Conservation (phyloP, 2,888 invertebrate genomes). For the Eucera pruinosa region DNA sequence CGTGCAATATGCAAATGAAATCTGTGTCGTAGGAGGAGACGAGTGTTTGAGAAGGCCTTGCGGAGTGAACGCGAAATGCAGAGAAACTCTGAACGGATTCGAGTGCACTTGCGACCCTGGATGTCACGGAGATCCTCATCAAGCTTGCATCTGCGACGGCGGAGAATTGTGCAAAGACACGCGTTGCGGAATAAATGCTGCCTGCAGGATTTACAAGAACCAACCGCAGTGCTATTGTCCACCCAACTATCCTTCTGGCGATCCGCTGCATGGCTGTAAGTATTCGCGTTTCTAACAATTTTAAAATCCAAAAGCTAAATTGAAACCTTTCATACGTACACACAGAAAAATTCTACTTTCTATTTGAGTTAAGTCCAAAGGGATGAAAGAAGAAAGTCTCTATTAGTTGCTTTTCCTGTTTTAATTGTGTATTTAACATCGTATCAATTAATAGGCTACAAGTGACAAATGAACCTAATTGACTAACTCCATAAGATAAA, state of each 20-base stretch:
- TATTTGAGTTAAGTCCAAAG: too few species aligned
- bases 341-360: too few species aligned
- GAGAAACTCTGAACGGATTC: conserved; percentile 90
- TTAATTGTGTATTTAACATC: too few species aligned
- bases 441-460: too few species aligned
- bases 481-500: too few species aligned
- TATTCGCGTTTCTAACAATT: conserved; percentile 65
- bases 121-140: conserved; percentile 92
- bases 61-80: conserved; percentile 93
- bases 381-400: too few species aligned
- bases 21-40: conserved; percentile 85
- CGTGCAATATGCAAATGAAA: too few species aligned
- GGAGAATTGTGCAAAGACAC: conserved; percentile 91
- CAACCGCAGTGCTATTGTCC: conserved; percentile 94
- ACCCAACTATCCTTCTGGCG: conserved; percentile 91
- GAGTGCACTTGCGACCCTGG: conserved; percentile 93
- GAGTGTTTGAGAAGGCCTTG: conserved; percentile 93
- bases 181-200: conserved; percentile 93
- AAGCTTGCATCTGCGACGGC: conserved; percentile 91
- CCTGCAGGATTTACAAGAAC: conserved; percentile 89
- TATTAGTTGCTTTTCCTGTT: too few species aligned
- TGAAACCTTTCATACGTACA: too few species aligned
- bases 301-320: too few species aligned
- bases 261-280: conserved; percentile 95
- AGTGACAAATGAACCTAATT: too few species aligned